Percentiles rank a stretch among this genome's conserved stretches.
Evolutionary conservation across 1,140 invertebrate species (phyloP).

Genomic region (Pygmarrhopalites habei): DNA sequence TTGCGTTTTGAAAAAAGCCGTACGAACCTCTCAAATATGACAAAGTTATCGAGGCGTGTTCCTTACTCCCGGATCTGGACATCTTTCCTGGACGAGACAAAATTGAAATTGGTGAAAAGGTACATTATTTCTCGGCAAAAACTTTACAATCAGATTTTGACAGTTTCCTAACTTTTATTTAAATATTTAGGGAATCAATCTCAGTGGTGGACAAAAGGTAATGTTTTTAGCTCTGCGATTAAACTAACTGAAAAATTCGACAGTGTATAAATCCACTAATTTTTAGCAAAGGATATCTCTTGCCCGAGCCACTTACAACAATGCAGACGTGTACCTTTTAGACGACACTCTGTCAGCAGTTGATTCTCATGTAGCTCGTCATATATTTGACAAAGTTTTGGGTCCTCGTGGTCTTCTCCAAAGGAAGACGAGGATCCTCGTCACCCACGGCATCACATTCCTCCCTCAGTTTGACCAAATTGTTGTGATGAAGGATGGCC

Average conservation of each 20-base stretch:
- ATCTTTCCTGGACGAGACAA: conserved; percentile 54
- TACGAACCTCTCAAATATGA: conserved; percentile 39
- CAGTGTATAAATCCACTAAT: no score
- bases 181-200: conserved; percentile 48
- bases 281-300: no score
- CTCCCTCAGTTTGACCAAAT: conserved; percentile 44
- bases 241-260: no score
- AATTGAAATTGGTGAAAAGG: conserved; percentile 57
- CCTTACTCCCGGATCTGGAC: conserved; percentile 51
- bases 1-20: no score
- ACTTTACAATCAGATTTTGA: not conserved
- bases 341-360: conserved; percentile 58
- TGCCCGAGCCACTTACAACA: conserved; percentile 43
- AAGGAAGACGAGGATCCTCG: conserved; percentile 39
- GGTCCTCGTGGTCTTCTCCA: conserved; percentile 40
- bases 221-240: no score
- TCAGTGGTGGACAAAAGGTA: conserved; percentile 58
- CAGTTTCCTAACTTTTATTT: not conserved
- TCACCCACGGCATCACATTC: conserved; percentile 46
- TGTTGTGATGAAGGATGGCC: conserved; percentile 43
- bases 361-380: conserved; percentile 51
- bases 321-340: conserved; percentile 50
- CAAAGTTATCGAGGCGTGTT: conserved; percentile 48
- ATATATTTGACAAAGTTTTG: conserved; percentile 48
- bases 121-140: conserved; percentile 36